A percentile compares a stretch with the other conserved stretches of the same genome.
Evolutionary conservation across 2,797 vertebrate genomes (phyloP).

Genomic region (Hafferia zeledoni): DNA sequence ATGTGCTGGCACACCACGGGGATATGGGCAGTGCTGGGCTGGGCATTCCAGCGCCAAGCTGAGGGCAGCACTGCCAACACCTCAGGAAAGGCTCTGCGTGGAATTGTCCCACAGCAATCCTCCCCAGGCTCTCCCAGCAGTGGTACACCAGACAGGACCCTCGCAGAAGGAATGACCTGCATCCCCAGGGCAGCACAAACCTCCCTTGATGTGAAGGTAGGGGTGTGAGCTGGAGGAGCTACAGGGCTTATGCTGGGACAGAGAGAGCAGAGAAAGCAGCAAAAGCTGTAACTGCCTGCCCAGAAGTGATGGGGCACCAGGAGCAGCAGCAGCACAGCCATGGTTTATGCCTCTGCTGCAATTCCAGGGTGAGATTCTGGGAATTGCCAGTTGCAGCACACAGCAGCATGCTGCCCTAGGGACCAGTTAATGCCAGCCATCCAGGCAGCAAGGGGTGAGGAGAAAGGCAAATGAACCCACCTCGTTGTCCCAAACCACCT

Average conservation of each 20-base stretch:
- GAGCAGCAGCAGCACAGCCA: background rate
- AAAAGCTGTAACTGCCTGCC: background rate
- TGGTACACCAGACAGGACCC: background rate
- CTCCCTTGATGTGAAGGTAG: accelerated
- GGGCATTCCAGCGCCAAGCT: background rate
- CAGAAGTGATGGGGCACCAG: accelerated
- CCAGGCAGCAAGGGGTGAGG: background rate
- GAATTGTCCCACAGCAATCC: accelerated
- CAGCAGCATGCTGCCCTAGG: accelerated
- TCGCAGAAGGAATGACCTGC: background rate
- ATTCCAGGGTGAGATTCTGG: background rate
- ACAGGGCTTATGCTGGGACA: accelerated
- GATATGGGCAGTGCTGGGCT: background rate
- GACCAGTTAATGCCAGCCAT: background rate
- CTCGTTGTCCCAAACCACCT: background rate
- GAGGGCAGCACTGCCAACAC: background rate
- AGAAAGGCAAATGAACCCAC: background rate
- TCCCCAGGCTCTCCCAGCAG: background rate
- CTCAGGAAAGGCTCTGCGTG: background rate
- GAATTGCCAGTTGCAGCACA: background rate
- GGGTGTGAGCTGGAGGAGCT: background rate
- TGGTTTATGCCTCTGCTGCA: background rate
- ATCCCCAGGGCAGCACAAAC: background rate
- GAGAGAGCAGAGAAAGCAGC: background rate
- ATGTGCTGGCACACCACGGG: accelerated